Evolutionary conservation across 2,888 invertebrate genomes (phyloP).

Genomic region (Tortrix viridana): DNA sequence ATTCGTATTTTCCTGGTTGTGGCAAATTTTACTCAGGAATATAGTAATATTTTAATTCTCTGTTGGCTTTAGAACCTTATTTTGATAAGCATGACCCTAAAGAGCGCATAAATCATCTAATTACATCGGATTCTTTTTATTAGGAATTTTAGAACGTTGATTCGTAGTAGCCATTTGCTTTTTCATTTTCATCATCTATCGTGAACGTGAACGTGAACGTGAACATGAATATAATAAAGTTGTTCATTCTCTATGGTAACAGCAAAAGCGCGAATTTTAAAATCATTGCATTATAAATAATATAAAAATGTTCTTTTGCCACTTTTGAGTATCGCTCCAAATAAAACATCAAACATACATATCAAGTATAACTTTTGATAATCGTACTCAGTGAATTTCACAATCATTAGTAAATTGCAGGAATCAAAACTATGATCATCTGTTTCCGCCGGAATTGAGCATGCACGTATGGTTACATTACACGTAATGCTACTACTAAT

Average conservation of each 20-base stretch:
- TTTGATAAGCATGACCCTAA: conserved; percentile 84
- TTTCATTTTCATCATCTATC: conserved; percentile 73
- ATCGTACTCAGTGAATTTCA: background rate
- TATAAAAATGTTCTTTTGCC: background rate
- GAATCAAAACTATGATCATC: conserved; percentile 3
- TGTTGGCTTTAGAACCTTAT: conserved; percentile 74
- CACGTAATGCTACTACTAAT: conserved; percentile 2
- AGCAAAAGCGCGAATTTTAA: conserved; percentile 28
- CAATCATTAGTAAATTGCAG: background rate
- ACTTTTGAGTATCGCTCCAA: background rate
- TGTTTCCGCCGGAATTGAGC: conserved; percentile 29
- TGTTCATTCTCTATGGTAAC: conserved; percentile 30
- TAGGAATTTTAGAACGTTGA: conserved; percentile 73
- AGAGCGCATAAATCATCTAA: conserved; percentile 85
- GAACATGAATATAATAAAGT: conserved; percentile 39
- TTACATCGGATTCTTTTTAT: conserved; percentile 82
- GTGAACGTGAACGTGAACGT: conserved; percentile 38
- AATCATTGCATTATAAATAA: background rate
- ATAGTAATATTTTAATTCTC: conserved; percentile 66
- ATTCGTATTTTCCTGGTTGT: conserved; percentile 55
- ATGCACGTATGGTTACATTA: conserved; percentile 22
- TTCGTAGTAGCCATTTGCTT: conserved; percentile 83
- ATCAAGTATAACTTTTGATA: background rate
- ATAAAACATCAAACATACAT: too few relatives aligned
- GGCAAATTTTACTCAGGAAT: conserved; percentile 66